Evolutionary conservation across 2,888 invertebrate genomes (phyloP).

Genomic region (Oxystoma pomonae): DNA sequence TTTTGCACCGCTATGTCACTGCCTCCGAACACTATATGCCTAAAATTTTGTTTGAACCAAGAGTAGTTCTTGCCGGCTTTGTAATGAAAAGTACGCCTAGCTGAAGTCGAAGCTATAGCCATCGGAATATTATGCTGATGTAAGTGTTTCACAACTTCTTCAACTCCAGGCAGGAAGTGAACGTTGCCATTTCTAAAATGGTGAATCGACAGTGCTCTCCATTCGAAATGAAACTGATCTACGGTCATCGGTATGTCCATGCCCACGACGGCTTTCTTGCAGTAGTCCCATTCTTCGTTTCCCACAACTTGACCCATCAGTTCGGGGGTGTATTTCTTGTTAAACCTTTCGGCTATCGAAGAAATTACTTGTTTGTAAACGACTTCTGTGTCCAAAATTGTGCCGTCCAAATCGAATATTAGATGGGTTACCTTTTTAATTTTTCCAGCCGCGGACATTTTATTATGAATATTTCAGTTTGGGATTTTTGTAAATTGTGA

Average conservation of each 20-base stretch:
- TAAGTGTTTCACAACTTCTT: slow-evolving; percentile 71
- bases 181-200: slow-evolving; percentile 55
- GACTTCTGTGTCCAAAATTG: slow-evolving; percentile 68
- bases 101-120: slow-evolving; percentile 84
- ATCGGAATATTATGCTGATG: slow-evolving; percentile 72
- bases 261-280: slow-evolving; percentile 63
- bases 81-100: slow-evolving; percentile 64
- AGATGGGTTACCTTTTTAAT: slow-evolving; percentile 63
- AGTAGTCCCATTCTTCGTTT: slow-evolving; percentile 62
- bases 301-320: slow-evolving; percentile 75
- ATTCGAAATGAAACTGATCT: slow-evolving; percentile 61
- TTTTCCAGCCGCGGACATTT: neutral
- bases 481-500: neutral
- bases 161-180: slow-evolving; percentile 70
- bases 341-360: slow-evolving; percentile 65
- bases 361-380: slow-evolving; percentile 73
- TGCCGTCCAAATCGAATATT: slow-evolving; percentile 69
- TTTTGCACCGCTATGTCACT: slow-evolving; percentile 78
- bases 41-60: slow-evolving; percentile 64
- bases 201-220: slow-evolving; percentile 53
- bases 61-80: slow-evolving; percentile 61
- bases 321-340: slow-evolving; percentile 74
- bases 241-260: slow-evolving; percentile 64
- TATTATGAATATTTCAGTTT: neutral
- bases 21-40: slow-evolving; percentile 77